phyloP scores from a whole-genome alignment of 2,113 vertebrate genomes.

The Mobula birostris region DNA sequence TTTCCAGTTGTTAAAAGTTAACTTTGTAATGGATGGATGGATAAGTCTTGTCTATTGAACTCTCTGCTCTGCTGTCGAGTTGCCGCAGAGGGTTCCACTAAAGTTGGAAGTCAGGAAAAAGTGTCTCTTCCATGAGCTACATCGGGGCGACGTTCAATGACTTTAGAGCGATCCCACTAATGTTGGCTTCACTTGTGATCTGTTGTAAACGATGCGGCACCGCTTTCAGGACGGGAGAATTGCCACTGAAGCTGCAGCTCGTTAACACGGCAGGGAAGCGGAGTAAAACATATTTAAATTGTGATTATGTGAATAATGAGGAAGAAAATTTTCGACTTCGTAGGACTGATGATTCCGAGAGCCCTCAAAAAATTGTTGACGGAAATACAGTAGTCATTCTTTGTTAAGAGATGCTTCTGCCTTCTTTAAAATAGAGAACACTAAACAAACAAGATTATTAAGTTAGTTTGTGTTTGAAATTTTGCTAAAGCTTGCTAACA shows the following conservation, averaged over 20 bases:
- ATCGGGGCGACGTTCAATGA: background rate
- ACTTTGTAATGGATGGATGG: background rate
- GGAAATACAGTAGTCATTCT: background rate
- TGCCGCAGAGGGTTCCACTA: no score
- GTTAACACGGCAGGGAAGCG: background rate
- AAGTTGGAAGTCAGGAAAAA: background rate
- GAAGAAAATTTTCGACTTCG: background rate
- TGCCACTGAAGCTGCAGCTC: background rate
- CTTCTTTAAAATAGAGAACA: background rate
- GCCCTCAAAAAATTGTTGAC: background rate
- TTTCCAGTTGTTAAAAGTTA: background rate
- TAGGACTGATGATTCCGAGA: background rate
- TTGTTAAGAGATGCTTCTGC: no score
- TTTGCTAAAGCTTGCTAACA: background rate
- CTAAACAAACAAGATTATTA: background rate
- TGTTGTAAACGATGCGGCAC: background rate
- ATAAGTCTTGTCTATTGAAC: background rate
- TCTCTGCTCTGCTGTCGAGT: background rate
- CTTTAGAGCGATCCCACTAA: no score
- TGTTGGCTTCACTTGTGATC: background rate
- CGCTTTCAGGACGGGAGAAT: background rate
- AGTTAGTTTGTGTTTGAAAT: background rate
- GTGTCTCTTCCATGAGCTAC: background rate
- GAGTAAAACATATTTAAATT: constrained; percentile 23
- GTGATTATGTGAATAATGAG: background rate